Percentiles rank a stretch among this genome's conserved stretches.
Evolutionary conservation across 2,797 vertebrate genomes (phyloP).

Genomic region (Gallirallus australis): DNA sequence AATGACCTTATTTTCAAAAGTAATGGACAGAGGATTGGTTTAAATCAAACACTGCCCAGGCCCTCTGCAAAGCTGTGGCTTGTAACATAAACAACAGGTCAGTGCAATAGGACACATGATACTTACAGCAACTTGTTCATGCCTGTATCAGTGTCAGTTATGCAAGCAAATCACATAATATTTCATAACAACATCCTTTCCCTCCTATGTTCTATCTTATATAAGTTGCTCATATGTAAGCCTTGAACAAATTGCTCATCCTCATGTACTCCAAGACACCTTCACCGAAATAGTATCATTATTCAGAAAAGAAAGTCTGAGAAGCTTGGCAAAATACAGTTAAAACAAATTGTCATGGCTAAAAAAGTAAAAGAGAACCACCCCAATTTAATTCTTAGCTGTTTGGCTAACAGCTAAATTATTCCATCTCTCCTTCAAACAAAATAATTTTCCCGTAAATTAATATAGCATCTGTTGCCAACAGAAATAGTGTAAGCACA

Average conservation of each 20-base stretch:
- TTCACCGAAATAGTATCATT: neutral
- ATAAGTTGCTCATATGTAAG: neutral
- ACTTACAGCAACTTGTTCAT: neutral
- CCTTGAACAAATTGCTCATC: neutral
- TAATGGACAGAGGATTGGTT: neutral
- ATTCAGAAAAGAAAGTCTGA: neutral
- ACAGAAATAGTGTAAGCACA: neutral
- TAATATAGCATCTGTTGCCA: neutral
- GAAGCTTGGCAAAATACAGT: neutral
- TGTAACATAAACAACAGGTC: neutral
- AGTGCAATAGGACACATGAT: neutral
- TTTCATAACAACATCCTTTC: neutral
- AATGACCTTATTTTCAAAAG: neutral
- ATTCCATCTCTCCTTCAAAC: neutral
- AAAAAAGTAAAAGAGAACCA: neutral
- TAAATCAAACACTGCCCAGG: neutral
- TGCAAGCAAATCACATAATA: neutral
- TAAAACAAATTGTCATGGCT: neutral
- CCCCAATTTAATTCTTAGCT: neutral
- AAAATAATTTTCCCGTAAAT: neutral
- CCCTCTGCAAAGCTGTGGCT: neutral
- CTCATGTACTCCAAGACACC: neutral
- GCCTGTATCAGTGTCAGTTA: neutral
- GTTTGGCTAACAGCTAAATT: neutral
- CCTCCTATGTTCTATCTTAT: neutral